Conservation (phyloP, 2,888 invertebrate species). For the Azorinus chamasolen region DNA sequence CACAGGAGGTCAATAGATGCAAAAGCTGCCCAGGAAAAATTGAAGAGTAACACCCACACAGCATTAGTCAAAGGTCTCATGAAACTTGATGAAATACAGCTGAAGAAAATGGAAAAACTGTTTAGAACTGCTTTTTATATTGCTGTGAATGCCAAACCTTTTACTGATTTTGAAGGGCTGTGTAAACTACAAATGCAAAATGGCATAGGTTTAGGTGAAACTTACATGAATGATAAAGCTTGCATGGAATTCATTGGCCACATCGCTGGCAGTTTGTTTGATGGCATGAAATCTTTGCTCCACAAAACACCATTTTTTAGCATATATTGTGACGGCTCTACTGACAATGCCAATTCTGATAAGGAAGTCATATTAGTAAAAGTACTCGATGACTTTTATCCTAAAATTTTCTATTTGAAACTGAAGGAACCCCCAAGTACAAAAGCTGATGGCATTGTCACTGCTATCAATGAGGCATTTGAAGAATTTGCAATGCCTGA, state of each 20-base stretch:
- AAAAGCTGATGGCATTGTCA: constrained; percentile 12
- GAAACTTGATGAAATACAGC: constrained; percentile 5
- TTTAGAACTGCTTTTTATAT: constrained; percentile 9
- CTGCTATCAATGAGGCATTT: constrained; percentile 13
- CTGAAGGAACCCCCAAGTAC: constrained; percentile 19
- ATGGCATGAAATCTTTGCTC: background rate
- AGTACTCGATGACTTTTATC: constrained; percentile 25
- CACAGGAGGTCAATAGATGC: background rate
- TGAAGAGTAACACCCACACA: background rate
- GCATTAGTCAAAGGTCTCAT: background rate
- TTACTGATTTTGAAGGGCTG: constrained; percentile 4
- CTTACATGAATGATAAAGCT: constrained; percentile 7
- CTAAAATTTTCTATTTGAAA: constrained; percentile 8
- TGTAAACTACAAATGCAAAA: constrained; percentile 1
- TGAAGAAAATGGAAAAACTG: constrained; percentile 2
- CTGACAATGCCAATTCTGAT: constrained; percentile 33
- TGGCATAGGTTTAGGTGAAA: constrained; percentile 3
- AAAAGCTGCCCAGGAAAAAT: background rate
- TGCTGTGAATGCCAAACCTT: background rate
- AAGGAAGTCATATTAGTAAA: constrained; percentile 35
- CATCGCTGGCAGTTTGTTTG: constrained; percentile 20
- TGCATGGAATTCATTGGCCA: constrained; percentile 2
- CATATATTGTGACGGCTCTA: constrained; percentile 42
- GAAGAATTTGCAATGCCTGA: constrained; percentile 14
- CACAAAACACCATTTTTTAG: constrained; percentile 24